Evolutionary conservation across 2,797 vertebrate species (phyloP).

Genomic region (Characodon lateralis): DNA sequence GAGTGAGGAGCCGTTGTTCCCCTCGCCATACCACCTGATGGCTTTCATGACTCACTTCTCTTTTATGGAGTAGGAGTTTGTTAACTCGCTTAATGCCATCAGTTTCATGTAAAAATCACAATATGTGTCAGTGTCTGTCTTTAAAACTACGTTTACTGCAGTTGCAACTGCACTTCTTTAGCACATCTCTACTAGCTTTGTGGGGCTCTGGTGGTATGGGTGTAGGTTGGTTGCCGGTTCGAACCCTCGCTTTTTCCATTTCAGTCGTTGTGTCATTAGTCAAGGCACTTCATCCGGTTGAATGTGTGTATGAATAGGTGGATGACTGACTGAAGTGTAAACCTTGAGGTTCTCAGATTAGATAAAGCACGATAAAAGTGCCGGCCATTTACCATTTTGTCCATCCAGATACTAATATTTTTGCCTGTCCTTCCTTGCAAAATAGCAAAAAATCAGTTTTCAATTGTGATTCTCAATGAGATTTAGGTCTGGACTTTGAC

Average conservation of each 20-base stretch:
- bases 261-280: no score
- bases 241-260: no score
- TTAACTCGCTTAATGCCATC: neutral
- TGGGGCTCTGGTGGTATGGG: no score
- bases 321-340: no score
- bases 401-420: neutral
- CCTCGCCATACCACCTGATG: conserved; percentile 9
- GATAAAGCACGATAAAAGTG: no score
- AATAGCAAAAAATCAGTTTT: neutral
- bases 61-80: conserved; percentile 1
- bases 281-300: no score
- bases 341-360: no score
- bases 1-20: neutral
- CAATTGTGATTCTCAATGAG: neutral
- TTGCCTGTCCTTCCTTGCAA: neutral
- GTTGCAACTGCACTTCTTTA: neutral
- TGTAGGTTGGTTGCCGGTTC: no score
- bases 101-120: neutral
- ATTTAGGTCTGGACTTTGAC: neutral
- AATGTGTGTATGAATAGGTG: no score
- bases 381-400: no score
- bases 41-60: conserved; percentile 42
- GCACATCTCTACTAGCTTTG: neutral
- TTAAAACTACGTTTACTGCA: no score
- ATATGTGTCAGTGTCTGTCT: conserved; percentile 10